Evolutionary conservation across 2,113 vertebrate species (phyloP).

Genomic region (Toxostoma redivivum): DNA sequence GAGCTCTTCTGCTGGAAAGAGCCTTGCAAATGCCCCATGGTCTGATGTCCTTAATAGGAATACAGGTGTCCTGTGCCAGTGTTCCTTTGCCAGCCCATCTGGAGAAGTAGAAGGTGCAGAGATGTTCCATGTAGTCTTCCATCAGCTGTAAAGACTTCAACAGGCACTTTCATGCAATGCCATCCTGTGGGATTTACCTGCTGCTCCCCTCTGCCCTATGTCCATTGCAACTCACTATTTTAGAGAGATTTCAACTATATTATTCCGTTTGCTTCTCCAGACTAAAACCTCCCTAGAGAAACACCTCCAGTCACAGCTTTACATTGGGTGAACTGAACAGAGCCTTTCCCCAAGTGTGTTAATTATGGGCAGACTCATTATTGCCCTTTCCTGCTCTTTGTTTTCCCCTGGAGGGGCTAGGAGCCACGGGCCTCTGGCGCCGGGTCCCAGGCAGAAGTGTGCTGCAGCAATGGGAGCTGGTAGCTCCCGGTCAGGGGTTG

Average conservation of each 20-base stretch:
- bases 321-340: not conserved
- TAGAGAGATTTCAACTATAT: not conserved
- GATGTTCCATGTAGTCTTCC: not conserved
- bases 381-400: not conserved
- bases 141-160: not conserved
- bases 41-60: not conserved
- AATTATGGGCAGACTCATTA: not conserved
- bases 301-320: not conserved
- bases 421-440: accelerated
- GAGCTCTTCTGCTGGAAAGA: not conserved
- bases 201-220: not conserved
- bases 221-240: not conserved
- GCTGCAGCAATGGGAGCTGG: conserved; percentile 5
- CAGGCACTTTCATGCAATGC: not conserved
- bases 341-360: not conserved
- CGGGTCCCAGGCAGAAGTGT: not conserved
- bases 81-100: not conserved
- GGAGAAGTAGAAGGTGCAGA: not conserved
- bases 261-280: not conserved
- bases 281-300: not conserved
- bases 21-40: not conserved
- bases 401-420: not conserved
- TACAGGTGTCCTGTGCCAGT: not conserved
- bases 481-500: not conserved
- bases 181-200: not conserved